phyloP scores from a whole-genome alignment of 2,797 vertebrate species.

The Crocidura indochinensis region DNA sequence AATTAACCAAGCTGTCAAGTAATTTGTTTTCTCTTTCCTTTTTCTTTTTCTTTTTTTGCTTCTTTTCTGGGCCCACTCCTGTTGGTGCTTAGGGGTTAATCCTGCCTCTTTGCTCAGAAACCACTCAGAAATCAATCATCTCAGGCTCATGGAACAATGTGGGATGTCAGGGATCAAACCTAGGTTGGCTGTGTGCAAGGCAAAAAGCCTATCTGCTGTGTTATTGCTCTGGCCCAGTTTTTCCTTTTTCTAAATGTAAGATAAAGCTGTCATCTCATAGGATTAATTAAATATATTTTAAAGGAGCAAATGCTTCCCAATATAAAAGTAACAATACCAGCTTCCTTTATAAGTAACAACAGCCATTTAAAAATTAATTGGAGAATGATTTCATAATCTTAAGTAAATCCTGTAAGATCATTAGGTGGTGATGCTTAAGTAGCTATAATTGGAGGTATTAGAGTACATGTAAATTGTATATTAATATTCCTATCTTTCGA shows the following conservation, averaged over 20 bases:
- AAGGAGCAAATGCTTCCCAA: slow-evolving; percentile 68
- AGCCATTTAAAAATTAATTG: slow-evolving; percentile 64
- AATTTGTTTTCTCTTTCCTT: too few relatives aligned
- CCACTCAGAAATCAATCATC: too few relatives aligned
- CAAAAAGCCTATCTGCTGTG: too few relatives aligned
- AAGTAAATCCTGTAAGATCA: slow-evolving; percentile 27
- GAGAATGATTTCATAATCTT: slow-evolving; percentile 55
- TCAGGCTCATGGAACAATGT: too few relatives aligned
- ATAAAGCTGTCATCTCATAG: slow-evolving; percentile 22
- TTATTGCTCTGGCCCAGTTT: too few relatives aligned
- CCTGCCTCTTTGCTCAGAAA: too few relatives aligned
- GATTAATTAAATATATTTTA: slow-evolving; percentile 53
- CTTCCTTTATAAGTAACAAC: slow-evolving; percentile 56
- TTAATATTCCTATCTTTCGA: slow-evolving; percentile 64
- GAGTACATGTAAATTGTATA: slow-evolving; percentile 48
- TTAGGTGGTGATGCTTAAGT: slow-evolving; percentile 70
- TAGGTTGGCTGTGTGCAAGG: too few relatives aligned
- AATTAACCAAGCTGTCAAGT: slow-evolving; percentile 54
- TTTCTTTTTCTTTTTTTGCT: neutral
- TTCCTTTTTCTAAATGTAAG: neutral
- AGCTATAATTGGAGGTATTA: slow-evolving; percentile 61
- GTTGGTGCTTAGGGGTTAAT: too few relatives aligned
- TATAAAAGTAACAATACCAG: slow-evolving; percentile 51
- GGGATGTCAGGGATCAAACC: too few relatives aligned
- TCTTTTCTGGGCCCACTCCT: too few relatives aligned